Evolutionary conservation across 1,140 invertebrate genomes (phyloP).

Genomic region (Camponotus vicinus): DNA sequence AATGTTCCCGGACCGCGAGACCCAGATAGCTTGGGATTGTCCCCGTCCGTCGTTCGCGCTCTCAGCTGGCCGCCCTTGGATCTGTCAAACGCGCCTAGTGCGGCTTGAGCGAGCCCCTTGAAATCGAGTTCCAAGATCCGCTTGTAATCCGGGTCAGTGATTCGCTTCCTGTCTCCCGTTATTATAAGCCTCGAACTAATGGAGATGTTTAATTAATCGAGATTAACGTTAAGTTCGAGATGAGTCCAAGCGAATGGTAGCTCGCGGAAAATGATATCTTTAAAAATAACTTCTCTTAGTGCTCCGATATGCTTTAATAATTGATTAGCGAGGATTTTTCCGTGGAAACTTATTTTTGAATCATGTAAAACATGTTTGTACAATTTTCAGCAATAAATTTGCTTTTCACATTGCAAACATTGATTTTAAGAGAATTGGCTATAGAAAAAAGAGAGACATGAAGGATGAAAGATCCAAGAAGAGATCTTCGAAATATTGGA

Average conservation of each 20-base stretch:
- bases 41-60: background rate
- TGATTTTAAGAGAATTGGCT: background rate
- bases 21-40: slow-evolving; percentile 46
- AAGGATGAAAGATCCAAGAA: background rate
- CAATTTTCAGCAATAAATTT: background rate
- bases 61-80: slow-evolving; percentile 56
- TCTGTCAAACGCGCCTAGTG: background rate
- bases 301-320: background rate
- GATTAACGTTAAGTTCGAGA: background rate
- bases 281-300: too few relatives aligned
- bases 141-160: background rate
- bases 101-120: background rate
- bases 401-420: too few relatives aligned
- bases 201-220: background rate
- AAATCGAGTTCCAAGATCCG: background rate
- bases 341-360: background rate
- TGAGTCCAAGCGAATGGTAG: too few relatives aligned
- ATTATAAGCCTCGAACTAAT: background rate
- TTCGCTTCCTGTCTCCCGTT: background rate
- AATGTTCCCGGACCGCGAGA: slow-evolving; percentile 56
- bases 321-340: background rate
- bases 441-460: background rate
- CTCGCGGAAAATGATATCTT: too few relatives aligned
- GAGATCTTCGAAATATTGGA: background rate
- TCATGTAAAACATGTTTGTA: background rate